Evolutionary conservation across 2,113 vertebrate species (phyloP), one percentile per base, ranked within the genome.

Genomic region (Hypanus sabinus): DNA sequence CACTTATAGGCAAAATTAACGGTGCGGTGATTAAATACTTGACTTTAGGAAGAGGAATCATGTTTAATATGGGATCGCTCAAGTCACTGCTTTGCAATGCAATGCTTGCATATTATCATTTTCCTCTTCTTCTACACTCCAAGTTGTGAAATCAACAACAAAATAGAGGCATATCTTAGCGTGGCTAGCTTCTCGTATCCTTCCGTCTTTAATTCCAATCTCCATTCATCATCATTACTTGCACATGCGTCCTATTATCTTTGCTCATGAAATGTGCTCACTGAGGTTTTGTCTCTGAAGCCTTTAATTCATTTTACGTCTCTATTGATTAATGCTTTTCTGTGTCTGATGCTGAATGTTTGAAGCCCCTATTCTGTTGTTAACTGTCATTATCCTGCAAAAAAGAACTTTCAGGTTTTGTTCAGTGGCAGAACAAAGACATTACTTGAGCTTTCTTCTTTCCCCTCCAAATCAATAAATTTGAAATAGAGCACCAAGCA

Each of bases 401-500:
- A 46, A 88, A 88, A n/a, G 62, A 88, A 14, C 85, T 62, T 27
- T 30, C 3, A 16, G 55, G 57, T n/a, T 27, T 88, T 88, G 27
- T 62, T n/a, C 27, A 88, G 55, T 27, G 57, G 14, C 57, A 62
- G 57, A 62, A 62, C 85, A 73, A 46, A 12, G 68, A 73, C 90
- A 92, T 71, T 71, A 14, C 9, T 68, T 20, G 33, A 91, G 8
- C 62, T 91, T 91, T 46, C 90, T 71, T 73, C n/a, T 92, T 87
- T 46, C 20, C 65, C 71, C 71, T 73, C 18, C 22, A 73, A 92
- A 92, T 92, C 90, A 92, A 92, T 92, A 27, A 73, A 88, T 88
- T 88, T 88, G 57, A 88, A 88, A 62, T n/a, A 33, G 57, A 62
- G 85, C 85, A 71, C 68, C 22, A 36, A 71, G 90, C 90, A 71